Evolutionary conservation across 1,140 invertebrate genomes (phyloP).

Genomic region (Patella vulgata): DNA sequence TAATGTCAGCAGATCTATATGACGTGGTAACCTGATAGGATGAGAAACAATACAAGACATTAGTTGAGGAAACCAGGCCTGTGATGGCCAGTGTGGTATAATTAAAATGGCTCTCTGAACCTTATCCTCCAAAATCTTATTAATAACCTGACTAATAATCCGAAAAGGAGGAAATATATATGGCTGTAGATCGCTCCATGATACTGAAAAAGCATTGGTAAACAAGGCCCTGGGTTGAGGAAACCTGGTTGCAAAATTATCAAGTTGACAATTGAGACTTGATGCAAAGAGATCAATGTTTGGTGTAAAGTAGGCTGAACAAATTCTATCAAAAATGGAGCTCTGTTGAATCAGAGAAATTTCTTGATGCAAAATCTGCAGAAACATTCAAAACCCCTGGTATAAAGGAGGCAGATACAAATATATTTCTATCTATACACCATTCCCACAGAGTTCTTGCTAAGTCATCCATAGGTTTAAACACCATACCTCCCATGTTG

Average conservation of each 20-base stretch:
- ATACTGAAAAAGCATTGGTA: conserved; percentile 15
- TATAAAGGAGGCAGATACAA: conserved; percentile 12
- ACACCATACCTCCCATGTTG: conserved; percentile 20
- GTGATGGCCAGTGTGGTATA: no score
- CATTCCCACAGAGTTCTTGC: conserved; percentile 15
- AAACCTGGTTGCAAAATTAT: conserved; percentile 7
- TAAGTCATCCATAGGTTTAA: conserved; percentile 8
- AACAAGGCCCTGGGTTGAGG: not conserved
- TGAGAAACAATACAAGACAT: no score
- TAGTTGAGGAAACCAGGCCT: no score
- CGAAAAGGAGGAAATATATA: conserved; percentile 19
- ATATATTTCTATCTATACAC: conserved; percentile 18
- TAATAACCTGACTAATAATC: conserved; percentile 1
- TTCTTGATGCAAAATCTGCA: conserved; percentile 12
- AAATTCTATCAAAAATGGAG: conserved; percentile 10
- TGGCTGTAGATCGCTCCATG: conserved; percentile 1
- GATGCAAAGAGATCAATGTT: conserved; percentile 16
- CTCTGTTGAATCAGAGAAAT: conserved; percentile 2
- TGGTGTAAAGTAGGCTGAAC: conserved; percentile 6
- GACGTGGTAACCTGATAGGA: no score
- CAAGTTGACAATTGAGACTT: not conserved
- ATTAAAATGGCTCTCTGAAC: no score
- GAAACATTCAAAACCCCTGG: conserved; percentile 4
- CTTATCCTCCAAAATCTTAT: no score
- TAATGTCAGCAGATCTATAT: not conserved